Evolutionary conservation across 2,888 invertebrate genomes (phyloP).

Genomic region (Lapara coniferarum): DNA sequence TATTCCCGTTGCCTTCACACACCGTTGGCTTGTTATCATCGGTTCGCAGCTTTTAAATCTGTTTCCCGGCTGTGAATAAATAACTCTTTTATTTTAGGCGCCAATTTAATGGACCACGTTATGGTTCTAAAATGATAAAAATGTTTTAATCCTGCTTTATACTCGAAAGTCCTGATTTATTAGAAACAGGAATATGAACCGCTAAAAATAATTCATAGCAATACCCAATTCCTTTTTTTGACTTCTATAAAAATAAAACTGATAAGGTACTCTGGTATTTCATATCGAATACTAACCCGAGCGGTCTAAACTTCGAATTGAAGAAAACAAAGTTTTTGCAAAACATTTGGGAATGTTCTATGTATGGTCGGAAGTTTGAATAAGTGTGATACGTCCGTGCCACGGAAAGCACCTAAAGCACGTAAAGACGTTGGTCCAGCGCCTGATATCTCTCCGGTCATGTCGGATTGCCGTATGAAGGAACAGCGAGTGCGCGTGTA

Average conservation of each 20-base stretch:
- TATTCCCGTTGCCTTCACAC: slow-evolving; percentile 23
- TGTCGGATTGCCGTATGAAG: no score
- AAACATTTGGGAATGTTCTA: slow-evolving; percentile 1
- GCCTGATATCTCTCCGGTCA: no score
- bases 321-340: neutral
- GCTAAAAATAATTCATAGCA: neutral
- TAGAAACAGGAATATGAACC: neutral
- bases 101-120: slow-evolving; percentile 30
- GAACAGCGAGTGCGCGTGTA: no score
- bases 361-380: slow-evolving; percentile 2
- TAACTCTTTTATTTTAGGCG: slow-evolving; percentile 35
- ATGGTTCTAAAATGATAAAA: slow-evolving; percentile 3
- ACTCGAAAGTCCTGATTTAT: neutral
- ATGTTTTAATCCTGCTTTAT: slow-evolving; percentile 6
- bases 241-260: neutral
- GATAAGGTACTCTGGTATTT: no score
- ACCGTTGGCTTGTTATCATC: slow-evolving; percentile 37
- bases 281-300: slow-evolving; percentile 13
- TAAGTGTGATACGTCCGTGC: neutral
- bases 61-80: slow-evolving; percentile 35
- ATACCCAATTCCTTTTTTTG: no score
- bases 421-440: no score
- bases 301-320: neutral
- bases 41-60: slow-evolving; percentile 36
- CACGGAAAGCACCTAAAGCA: no score